Conservation (phyloP, 2,113 vertebrate genomes). For the Rhinoptilus africanus region DNA sequence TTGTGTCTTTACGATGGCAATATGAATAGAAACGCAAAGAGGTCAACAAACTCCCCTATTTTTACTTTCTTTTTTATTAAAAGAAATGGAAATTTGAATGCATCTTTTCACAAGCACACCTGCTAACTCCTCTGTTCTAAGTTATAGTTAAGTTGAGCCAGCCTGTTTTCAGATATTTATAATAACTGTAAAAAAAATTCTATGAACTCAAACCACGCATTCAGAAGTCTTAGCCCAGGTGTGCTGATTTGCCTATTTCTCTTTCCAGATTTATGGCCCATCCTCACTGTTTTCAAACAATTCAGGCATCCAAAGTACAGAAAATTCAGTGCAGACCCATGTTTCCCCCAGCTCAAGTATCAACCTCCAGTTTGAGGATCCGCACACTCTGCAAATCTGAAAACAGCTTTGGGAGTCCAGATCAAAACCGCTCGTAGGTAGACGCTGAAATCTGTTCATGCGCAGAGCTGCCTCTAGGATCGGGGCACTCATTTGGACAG, state of each 20-base stretch:
- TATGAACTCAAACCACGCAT: background rate
- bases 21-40: slow-evolving; percentile 20
- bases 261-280: background rate
- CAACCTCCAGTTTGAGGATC: background rate
- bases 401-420: background rate
- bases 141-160: background rate
- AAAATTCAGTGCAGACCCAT: background rate
- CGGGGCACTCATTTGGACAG: background rate
- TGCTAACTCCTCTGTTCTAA: background rate
- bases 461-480: background rate
- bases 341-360: background rate
- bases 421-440: background rate
- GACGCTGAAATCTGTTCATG: background rate
- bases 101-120: background rate
- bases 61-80: slow-evolving; percentile 50
- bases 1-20: slow-evolving; percentile 36
- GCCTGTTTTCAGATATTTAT: slow-evolving; percentile 1
- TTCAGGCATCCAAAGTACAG: background rate
- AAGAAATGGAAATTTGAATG: slow-evolving; percentile 18
- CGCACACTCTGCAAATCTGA: background rate
- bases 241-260: background rate
- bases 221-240: background rate
- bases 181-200: background rate
- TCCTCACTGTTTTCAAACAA: background rate
- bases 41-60: slow-evolving; percentile 41